Base-by-base conservation (phyloP, 2,888 invertebrate genomes). In the Rhamphomyia laevipes region DNA sequence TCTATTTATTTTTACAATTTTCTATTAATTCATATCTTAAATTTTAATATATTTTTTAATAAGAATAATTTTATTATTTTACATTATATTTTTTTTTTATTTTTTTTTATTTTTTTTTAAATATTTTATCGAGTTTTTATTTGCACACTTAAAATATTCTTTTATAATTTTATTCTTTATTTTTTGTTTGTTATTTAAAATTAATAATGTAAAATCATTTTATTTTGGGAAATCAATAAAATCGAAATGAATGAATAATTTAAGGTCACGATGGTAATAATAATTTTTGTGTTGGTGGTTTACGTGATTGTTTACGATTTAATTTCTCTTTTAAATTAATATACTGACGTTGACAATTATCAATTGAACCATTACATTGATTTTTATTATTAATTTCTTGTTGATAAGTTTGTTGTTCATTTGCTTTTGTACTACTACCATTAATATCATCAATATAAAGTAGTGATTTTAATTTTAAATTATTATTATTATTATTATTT, bases 301-400 rank as follows among this genome's bases (percentile, higher is more conserved):
- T 70, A 45, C 69, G 63, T 50, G 65, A 62, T 58, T 70, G 68
- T 57, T 69, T 70, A 54, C 60, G 58, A 30, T 65, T 61, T 52
- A 65, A 64, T 52, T 66, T 66, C 61, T 63, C 59, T 15, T 10
- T 42, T 21, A 23, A 27, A n/a, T n/a, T 5, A 13, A n/a, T 15
- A 43, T 51, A 37, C 46, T 46, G 31, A 50, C 51, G 43, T 41
- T 46, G 50, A 46, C 50, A 42, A 47, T 17, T 49, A 47, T 43
- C 48, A 48, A 50, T 46, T 42, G 48, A 50, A 48, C 55, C 53
- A 46, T 52, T 53, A 17, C 50, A 53, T 53, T 17, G 50, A 42
- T 17, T 48, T 48, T 47, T 50, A n/a, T n/a, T 42, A 17, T 52
- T 47, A 18, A 46, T 47, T 43, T 43, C 30, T 31, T 43, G 16